Evolutionary conservation across 2,888 invertebrate species (phyloP).

Genomic region (Chymomyza amoena): DNA sequence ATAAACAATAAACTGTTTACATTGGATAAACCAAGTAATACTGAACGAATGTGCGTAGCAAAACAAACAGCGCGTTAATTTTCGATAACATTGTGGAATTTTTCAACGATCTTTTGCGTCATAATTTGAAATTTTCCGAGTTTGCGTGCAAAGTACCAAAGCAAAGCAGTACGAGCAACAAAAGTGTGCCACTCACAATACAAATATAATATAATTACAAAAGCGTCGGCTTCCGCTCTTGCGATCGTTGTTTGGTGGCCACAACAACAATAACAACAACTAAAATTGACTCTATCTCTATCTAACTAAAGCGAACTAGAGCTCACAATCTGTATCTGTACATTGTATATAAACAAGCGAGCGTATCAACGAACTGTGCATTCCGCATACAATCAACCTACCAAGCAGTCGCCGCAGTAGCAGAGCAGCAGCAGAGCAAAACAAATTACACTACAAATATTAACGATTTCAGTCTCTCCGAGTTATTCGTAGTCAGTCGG

Average conservation of each 20-base stretch:
- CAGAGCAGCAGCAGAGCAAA: conserved; percentile 4
- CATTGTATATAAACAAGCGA: conserved; percentile 35
- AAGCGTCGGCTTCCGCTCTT: background rate
- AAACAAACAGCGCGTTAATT: conserved; percentile 52
- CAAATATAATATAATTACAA: background rate
- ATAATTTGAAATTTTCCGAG: conserved; percentile 46
- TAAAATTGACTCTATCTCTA: background rate
- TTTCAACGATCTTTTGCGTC: conserved; percentile 62
- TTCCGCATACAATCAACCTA: conserved; percentile 38
- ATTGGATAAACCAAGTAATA: conserved; percentile 4
- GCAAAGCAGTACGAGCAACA: conserved; percentile 12
- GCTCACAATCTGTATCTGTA: background rate
- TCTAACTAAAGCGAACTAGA: background rate
- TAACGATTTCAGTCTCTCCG: conserved; percentile 49
- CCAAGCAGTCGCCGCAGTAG: background rate
- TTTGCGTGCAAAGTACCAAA: background rate
- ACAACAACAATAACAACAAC: background rate
- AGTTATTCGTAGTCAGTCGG: conserved; percentile 26
- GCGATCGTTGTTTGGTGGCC: background rate
- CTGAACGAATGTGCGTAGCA: conserved; percentile 46
- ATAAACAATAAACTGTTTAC: conserved; percentile 15
- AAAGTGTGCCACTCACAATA: conserved; percentile 43
- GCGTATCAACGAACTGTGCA: conserved; percentile 42
- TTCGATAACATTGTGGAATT: conserved; percentile 43
- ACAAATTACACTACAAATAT: background rate